These are phyloP conservation scores for Taenioides sp. DNA, from an alignment of 2,797 vertebrate species.

Conservation along the genomic window DNA sequence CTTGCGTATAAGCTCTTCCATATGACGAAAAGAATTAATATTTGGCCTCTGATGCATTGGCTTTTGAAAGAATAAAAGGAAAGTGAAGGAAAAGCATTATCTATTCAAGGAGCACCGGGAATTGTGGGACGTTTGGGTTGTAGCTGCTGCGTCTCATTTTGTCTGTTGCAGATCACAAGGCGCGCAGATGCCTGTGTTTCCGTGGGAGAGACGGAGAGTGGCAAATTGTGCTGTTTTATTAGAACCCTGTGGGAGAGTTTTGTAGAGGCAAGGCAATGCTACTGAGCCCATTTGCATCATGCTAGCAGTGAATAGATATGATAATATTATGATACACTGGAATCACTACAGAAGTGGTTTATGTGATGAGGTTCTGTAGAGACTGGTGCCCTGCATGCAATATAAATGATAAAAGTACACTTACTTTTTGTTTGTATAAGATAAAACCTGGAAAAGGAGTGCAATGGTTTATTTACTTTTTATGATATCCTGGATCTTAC, in stretches of 20 bases:
- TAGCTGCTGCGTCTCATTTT: constrained; percentile 84
- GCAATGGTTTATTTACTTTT: neutral
- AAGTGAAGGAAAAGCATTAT: constrained; percentile 82
- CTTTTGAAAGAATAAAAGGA: constrained; percentile 83
- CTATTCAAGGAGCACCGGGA: constrained; percentile 82
- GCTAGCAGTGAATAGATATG: constrained; percentile 73
- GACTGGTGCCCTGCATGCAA: constrained; percentile 31
- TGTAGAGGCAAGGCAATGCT: constrained; percentile 68
- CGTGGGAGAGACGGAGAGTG: constrained; percentile 63
- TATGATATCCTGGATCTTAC: neutral
- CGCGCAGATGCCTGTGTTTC: constrained; percentile 68
- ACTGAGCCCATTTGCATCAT: constrained; percentile 77
- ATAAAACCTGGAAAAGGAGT: neutral
- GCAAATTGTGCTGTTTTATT: constrained; percentile 77
- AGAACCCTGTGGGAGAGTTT: constrained; percentile 80
- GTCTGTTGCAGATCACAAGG: constrained; percentile 81
- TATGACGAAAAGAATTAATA: constrained; percentile 82
- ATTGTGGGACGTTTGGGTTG: constrained; percentile 74
- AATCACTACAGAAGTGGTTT: constrained; percentile 60
- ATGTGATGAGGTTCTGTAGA: constrained; percentile 40
- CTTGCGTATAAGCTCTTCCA: constrained; percentile 71
- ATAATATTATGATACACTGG: constrained; percentile 70
- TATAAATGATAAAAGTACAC: constrained; percentile 23
- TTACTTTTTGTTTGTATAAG: neutral
- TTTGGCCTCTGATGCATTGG: constrained; percentile 85